A percentile compares a stretch with the other conserved stretches of the same genome.
Conservation (phyloP, 2,797 vertebrate species). For the Cynopterus sphinx region DNA sequence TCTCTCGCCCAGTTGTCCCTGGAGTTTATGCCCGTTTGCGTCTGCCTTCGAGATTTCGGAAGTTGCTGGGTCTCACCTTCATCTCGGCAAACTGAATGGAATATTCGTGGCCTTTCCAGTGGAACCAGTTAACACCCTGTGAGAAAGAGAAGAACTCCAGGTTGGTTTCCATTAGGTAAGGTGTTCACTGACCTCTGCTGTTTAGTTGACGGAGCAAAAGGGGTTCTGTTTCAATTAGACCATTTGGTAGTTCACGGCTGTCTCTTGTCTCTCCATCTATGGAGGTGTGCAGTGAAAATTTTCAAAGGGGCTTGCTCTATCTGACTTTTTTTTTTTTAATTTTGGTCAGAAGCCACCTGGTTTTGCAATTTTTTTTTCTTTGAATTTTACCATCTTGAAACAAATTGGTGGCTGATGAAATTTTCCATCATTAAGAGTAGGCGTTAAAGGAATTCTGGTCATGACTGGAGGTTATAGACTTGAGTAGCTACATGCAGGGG, state of each 20-base stretch:
- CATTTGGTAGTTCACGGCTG: not conserved
- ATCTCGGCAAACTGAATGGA: constrained; percentile 97
- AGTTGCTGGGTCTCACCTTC: constrained; percentile 96
- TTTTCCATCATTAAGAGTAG: not conserved
- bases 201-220: not conserved
- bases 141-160: not conserved
- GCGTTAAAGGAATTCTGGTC: not conserved
- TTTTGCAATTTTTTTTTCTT: not conserved
- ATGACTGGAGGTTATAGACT: not conserved
- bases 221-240: not conserved
- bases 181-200: not conserved
- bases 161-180: not conserved
- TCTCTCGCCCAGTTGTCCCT: constrained; percentile 64
- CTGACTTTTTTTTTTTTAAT: too few species aligned
- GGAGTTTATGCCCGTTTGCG: constrained; percentile 93
- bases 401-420: not conserved
- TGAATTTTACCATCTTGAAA: not conserved
- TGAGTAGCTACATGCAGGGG: not conserved
- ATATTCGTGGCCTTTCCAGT: constrained; percentile 98
- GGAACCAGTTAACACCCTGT: constrained; percentile 98
- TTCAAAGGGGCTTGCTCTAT: not conserved
- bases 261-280: not conserved
- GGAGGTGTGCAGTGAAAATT: not conserved
- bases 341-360: not conserved
- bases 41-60: constrained; percentile 95